Percentiles rank a stretch among this genome's conserved stretches.
Conservation (phyloP, 2,113 vertebrate species). For the Lepus timidus region DNA sequence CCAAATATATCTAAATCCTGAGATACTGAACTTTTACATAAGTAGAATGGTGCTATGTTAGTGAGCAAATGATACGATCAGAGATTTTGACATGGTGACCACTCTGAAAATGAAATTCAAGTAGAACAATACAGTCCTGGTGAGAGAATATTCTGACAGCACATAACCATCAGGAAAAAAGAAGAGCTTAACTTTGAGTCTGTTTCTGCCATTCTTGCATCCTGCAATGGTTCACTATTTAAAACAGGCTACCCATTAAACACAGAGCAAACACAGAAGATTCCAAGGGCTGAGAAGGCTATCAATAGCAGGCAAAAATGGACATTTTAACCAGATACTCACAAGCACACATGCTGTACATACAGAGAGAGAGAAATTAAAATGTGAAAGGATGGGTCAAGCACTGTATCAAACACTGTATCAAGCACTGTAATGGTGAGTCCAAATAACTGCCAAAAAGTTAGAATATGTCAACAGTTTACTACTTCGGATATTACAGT, state of each 20-base stretch:
- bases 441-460: background rate
- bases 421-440: background rate
- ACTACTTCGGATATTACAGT: background rate
- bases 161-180: background rate
- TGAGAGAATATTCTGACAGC: background rate
- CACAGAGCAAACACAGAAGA: background rate
- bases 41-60: background rate
- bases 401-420: no score
- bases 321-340: background rate
- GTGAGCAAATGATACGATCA: background rate
- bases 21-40: background rate
- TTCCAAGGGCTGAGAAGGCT: background rate
- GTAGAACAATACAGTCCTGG: background rate
- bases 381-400: background rate
- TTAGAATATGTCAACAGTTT: background rate
- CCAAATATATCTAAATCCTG: background rate
- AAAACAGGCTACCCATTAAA: conserved; percentile 13
- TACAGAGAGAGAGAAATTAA: background rate
- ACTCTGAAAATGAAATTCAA: background rate
- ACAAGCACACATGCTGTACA: no score
- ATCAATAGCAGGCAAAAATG: background rate
- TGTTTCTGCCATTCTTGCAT: background rate
- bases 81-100: background rate
- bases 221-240: background rate
- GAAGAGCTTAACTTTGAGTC: background rate